Conservation (phyloP, 1,140 invertebrate genomes). For the Drosophila nikananu region DNA sequence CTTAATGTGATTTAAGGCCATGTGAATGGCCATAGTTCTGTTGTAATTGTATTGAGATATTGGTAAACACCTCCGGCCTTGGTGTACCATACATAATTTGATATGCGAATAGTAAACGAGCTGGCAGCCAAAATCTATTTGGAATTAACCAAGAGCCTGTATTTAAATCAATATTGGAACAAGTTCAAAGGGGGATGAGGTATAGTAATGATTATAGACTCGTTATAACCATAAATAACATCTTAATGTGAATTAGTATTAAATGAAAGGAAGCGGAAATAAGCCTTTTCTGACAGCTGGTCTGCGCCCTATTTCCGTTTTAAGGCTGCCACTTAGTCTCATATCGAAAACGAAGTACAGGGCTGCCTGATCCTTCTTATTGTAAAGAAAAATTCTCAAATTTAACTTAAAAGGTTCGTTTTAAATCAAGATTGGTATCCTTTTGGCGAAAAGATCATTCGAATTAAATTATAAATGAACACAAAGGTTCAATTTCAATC, state of each 20-base stretch:
- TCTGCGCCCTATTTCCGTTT: too few relatives aligned
- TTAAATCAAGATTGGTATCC: not conserved
- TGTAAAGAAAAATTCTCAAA: too few relatives aligned
- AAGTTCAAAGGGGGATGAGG: not conserved
- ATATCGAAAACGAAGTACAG: not conserved
- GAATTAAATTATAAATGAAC: constrained; percentile 17
- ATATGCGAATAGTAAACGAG: constrained; percentile 5
- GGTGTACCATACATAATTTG: constrained; percentile 10
- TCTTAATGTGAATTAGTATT: not conserved
- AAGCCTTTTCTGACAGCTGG: not conserved
- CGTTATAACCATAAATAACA: not conserved
- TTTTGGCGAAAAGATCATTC: not conserved
- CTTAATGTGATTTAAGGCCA: constrained; percentile 33
- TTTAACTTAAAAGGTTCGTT: too few relatives aligned
- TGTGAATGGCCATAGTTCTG: constrained; percentile 5
- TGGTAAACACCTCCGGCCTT: constrained; percentile 26
- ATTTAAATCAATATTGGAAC: constrained; percentile 7
- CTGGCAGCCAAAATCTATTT: constrained; percentile 15
- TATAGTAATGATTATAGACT: not conserved
- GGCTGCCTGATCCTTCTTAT: not conserved
- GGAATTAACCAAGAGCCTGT: not conserved
- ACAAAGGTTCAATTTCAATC: constrained; percentile 2
- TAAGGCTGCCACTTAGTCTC: not conserved
- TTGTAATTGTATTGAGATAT: constrained; percentile 13
- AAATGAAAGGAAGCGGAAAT: not conserved